Evolutionary conservation across 2,888 invertebrate species (phyloP).

Genomic region (Halictus quadricinctus): DNA sequence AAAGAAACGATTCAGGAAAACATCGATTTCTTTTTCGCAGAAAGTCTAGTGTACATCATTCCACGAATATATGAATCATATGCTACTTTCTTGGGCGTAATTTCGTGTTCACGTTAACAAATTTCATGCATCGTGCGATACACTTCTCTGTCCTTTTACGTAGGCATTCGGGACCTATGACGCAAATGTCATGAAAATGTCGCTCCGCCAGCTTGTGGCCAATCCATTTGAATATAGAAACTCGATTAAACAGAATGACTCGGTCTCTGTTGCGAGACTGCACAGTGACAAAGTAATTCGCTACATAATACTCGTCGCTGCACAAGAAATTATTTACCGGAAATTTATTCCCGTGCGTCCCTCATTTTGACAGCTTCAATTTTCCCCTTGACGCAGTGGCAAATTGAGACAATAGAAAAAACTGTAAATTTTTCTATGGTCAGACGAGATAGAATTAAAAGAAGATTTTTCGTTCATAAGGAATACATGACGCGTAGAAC

Average conservation of each 20-base stretch:
- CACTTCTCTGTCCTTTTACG: slow-evolving; percentile 16
- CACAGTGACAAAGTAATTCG: background rate
- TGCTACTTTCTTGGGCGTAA: background rate
- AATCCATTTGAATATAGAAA: slow-evolving; percentile 19
- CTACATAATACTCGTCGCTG: background rate
- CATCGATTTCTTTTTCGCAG: background rate
- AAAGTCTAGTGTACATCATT: background rate
- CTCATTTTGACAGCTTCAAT: too few relatives aligned
- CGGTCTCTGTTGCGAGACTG: background rate
- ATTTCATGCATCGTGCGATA: slow-evolving; percentile 2
- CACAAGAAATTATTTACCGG: background rate
- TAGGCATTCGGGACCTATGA: background rate
- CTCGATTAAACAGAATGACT: background rate
- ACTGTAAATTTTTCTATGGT: too few relatives aligned
- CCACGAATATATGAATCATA: background rate
- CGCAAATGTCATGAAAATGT: slow-evolving; percentile 60
- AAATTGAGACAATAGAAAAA: too few relatives aligned
- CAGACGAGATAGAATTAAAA: too few relatives aligned
- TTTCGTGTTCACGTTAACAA: background rate
- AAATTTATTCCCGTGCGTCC: too few relatives aligned
- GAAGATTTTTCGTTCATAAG: too few relatives aligned
- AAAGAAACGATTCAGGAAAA: background rate
- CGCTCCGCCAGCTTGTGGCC: slow-evolving; percentile 23
- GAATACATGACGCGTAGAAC: too few relatives aligned
- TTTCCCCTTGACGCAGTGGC: too few relatives aligned